Evolutionary conservation across 2,888 invertebrate genomes (phyloP).

Genomic region (Dysmachus trigonus): DNA sequence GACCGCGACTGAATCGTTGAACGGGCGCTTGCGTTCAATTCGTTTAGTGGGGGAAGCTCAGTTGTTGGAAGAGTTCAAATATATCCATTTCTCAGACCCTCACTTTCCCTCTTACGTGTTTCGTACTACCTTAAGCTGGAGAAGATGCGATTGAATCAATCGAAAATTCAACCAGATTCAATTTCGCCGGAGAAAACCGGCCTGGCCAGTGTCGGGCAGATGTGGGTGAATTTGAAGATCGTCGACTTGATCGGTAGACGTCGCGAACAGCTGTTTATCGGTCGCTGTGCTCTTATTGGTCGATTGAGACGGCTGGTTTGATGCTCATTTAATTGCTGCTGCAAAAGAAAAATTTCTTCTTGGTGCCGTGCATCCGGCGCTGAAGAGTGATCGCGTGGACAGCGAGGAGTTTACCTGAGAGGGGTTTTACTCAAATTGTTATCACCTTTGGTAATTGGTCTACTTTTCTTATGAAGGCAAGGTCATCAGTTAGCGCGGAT

Average conservation of each 20-base stretch:
- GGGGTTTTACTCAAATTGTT: neutral
- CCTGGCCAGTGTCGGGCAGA: neutral
- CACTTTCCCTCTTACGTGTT: neutral
- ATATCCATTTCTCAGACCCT: neutral
- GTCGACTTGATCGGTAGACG: neutral
- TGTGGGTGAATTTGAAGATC: slow-evolving; percentile 24
- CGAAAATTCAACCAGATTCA: neutral
- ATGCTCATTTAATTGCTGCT: neutral
- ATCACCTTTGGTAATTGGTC: neutral
- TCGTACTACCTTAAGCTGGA: neutral
- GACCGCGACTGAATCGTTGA: neutral
- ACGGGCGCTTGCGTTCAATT: neutral
- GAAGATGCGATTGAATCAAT: neutral
- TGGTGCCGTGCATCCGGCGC: neutral
- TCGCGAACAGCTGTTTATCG: slow-evolving; percentile 25
- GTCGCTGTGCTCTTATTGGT: slow-evolving; percentile 2
- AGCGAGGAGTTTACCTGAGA: neutral
- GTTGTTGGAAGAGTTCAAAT: neutral
- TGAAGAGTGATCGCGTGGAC: neutral
- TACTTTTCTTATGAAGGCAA: neutral
- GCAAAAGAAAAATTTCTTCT: neutral
- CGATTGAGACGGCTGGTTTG: neutral
- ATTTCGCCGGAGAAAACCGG: neutral
- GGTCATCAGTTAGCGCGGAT: neutral
- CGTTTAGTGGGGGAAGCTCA: neutral